phyloP scores from a whole-genome alignment of 2,113 vertebrate genomes.

The Semicossyphus pulcher region DNA sequence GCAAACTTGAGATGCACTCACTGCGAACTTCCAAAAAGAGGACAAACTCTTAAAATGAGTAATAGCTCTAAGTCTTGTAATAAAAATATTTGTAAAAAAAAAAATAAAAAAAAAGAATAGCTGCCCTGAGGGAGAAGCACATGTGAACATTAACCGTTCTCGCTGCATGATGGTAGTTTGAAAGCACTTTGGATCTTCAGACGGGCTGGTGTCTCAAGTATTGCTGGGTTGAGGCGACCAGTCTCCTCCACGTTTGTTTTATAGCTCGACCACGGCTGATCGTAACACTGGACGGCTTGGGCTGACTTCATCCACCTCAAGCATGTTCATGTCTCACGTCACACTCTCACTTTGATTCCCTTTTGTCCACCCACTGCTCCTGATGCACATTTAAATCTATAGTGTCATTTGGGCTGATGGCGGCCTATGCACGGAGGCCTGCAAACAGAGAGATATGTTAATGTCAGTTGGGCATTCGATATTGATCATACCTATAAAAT shows the following conservation, averaged over 20 bases:
- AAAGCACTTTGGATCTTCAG: slow-evolving; percentile 81
- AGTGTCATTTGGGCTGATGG: slow-evolving; percentile 16
- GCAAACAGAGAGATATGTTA: slow-evolving; percentile 8
- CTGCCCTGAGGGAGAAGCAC: slow-evolving; percentile 75
- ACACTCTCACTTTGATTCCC: slow-evolving; percentile 41
- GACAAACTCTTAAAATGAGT: slow-evolving; percentile 51
- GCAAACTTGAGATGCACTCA: slow-evolving; percentile 78
- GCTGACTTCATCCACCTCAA: slow-evolving; percentile 73
- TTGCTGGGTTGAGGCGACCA: slow-evolving; percentile 53
- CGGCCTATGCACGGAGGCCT: slow-evolving; percentile 79
- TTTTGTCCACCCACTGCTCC: slow-evolving; percentile 41
- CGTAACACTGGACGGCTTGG: slow-evolving; percentile 76
- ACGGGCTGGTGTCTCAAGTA: slow-evolving; percentile 62
- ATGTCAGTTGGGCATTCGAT: neutral
- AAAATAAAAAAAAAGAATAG: slow-evolving; percentile 48
- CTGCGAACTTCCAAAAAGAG: slow-evolving; percentile 54
- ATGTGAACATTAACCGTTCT: slow-evolving; percentile 47
- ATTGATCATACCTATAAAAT: neutral
- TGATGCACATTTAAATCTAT: slow-evolving; percentile 6
- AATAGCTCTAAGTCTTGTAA: slow-evolving; percentile 40
- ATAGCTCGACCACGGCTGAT: slow-evolving; percentile 34
- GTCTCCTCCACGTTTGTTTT: slow-evolving; percentile 36
- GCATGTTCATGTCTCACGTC: slow-evolving; percentile 21
- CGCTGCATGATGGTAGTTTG: slow-evolving; percentile 56
- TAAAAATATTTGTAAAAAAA: slow-evolving; percentile 6